Percentiles rank a stretch among this genome's conserved stretches.
These are phyloP conservation scores for Oscheius sp. DNA, from an alignment of 1,140 invertebrate species.

Conservation along the genomic window DNA sequence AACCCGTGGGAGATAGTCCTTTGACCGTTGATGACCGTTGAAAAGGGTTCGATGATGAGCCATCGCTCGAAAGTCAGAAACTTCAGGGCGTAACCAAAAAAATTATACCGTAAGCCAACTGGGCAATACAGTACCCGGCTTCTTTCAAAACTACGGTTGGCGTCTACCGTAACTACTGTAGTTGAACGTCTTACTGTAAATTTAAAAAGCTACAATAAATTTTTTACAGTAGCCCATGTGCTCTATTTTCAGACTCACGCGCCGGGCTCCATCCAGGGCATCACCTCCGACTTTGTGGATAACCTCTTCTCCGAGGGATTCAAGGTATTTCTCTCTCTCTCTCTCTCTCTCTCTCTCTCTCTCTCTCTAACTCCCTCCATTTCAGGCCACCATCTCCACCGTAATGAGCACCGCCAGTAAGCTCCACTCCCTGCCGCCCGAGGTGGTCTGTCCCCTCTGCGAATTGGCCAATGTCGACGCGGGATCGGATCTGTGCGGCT, in stretches of 20 bases:
- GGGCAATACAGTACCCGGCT: too few species aligned
- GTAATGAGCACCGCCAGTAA: not conserved
- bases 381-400: not conserved
- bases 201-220: too few species aligned
- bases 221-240: too few species aligned
- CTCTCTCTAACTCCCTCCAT: not conserved
- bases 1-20: too few species aligned
- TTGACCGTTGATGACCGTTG: too few species aligned
- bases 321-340: not conserved
- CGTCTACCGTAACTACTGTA: conserved; percentile 29
- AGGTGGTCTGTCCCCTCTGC: not conserved
- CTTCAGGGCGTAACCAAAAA: conserved; percentile 20
- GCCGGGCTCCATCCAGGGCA: not conserved
- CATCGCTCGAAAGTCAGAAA: conserved; percentile 18
- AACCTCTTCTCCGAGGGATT: not conserved
- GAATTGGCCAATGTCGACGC: not conserved
- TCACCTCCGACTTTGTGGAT: not conserved
- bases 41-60: conserved; percentile 17
- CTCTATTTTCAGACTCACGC: not conserved
- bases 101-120: conserved; percentile 8
- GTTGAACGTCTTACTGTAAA: too few species aligned
- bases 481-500: not conserved
- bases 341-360: not conserved
- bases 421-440: not conserved
- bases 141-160: too few species aligned